Evolutionary conservation across 2,888 invertebrate species (phyloP).

Genomic region (Xylocampa areola): DNA sequence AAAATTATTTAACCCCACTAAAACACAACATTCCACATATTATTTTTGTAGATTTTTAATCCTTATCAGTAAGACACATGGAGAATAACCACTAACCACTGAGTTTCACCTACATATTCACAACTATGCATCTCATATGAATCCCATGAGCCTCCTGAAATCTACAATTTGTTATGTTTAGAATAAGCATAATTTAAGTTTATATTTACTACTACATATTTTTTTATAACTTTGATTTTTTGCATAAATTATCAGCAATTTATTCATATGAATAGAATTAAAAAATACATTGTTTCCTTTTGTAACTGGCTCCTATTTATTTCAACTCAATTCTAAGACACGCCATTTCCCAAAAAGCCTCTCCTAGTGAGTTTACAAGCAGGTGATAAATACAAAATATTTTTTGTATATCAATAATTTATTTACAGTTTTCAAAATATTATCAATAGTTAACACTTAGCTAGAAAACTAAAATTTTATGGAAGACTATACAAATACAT

Average conservation of each 20-base stretch:
- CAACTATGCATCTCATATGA: constrained; percentile 38
- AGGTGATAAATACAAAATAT: constrained; percentile 30
- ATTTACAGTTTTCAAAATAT: constrained; percentile 58
- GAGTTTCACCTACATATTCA: constrained; percentile 46
- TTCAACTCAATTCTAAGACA: constrained; percentile 38
- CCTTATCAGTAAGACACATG: constrained; percentile 32
- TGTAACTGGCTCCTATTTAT: constrained; percentile 71
- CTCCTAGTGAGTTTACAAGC: background rate
- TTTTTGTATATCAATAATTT: constrained; percentile 46
- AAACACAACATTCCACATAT: constrained; percentile 81
- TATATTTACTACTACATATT: constrained; percentile 73
- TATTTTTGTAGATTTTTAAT: constrained; percentile 75
- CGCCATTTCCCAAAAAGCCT: constrained; percentile 8
- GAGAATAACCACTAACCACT: constrained; percentile 18
- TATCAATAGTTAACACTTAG: constrained; percentile 59
- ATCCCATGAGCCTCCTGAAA: constrained; percentile 50
- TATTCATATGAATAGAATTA: constrained; percentile 79
- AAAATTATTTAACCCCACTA: constrained; percentile 57
- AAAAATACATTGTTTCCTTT: constrained; percentile 84
- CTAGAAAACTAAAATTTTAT: constrained; percentile 53
- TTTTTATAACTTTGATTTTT: constrained; percentile 78
- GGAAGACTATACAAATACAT: constrained; percentile 65
- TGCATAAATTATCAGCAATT: constrained; percentile 75
- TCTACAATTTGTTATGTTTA: constrained; percentile 64
- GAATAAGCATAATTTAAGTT: constrained; percentile 82